A percentile compares a stretch with the other conserved stretches of the same genome.
Evolutionary conservation across 2,113 vertebrate species (phyloP).

Genomic region (Hydrolagus affinis): DNA sequence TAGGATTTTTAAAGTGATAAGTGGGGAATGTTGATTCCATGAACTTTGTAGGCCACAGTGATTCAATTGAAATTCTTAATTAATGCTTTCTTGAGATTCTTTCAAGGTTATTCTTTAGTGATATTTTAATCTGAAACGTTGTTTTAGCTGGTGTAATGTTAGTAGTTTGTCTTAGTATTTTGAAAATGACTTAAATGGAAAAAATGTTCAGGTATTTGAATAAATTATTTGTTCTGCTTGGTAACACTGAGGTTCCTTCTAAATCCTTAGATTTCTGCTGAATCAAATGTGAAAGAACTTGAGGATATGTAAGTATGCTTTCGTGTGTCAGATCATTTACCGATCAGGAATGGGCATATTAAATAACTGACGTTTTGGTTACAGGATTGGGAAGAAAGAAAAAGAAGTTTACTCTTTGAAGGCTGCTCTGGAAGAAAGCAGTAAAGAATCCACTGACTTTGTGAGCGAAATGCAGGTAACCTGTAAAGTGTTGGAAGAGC

Average conservation of each 20-base stretch:
- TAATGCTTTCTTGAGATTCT: background rate
- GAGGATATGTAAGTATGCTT: constrained; percentile 11
- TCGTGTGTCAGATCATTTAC: background rate
- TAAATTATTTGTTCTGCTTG: background rate
- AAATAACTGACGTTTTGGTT: background rate
- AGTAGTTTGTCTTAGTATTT: background rate
- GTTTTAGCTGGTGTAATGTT: background rate
- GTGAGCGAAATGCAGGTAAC: constrained; percentile 68
- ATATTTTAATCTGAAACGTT: background rate
- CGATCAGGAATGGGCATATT: background rate
- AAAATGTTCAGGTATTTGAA: background rate
- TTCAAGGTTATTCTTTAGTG: background rate
- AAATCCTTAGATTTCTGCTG: constrained; percentile 2
- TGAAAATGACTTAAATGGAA: background rate
- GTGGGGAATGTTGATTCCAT: too few species aligned
- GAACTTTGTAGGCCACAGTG: background rate
- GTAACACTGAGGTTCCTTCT: background rate
- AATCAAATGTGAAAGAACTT: constrained; percentile 9
- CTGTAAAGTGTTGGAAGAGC: background rate
- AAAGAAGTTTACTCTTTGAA: constrained; percentile 66
- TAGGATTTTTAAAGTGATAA: too few species aligned
- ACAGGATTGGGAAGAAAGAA: constrained; percentile 69
- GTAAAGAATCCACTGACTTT: constrained; percentile 58
- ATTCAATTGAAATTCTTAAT: background rate
- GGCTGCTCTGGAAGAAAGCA: constrained; percentile 56